Evolutionary conservation across 2,113 vertebrate species (phyloP), one percentile per base, ranked within the genome.

Genomic region (Nycticorax nycticorax): DNA sequence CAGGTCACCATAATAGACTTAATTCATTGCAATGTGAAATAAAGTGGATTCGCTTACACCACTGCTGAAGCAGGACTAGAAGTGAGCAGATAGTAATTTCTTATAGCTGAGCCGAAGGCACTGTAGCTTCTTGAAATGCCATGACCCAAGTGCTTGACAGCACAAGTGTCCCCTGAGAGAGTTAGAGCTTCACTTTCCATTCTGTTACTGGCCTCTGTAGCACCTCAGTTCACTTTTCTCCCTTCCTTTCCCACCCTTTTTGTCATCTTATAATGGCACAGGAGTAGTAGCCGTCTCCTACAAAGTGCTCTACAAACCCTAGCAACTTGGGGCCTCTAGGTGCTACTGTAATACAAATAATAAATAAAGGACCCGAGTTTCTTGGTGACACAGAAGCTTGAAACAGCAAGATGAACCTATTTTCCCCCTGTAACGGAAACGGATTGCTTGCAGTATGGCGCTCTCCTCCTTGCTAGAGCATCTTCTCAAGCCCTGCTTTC

Each of bases 271-370:
- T 1, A 32, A 22, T 2, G 10, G 32, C 3, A 33, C 1, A 59
- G 39, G 23, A 73, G 59, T 5, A 60, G 50, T 26, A 53, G 27
- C n/a, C 8, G 1, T 56, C 43, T 87, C 80, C 89, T 79, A 76
- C 47, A 26, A 60, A 76, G n/a, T 28, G 19, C 41, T 86, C 90
- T 28, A 57, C 76, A 93, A 87, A 92, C n/a, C 52, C 76, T 92
- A 45, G 64, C 91, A 95, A 71, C 52, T 4, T 47, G 68, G 90
- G 85, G 67, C 92, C 89, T 96, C 92, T 93, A 95, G 83, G 69
- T 96, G 69, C 83, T 93, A 92, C 91, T 87, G 76, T 68, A 87
- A 93, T 78, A 91, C 93, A 95, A 84, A 93, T 63, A 95, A 94
- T 87, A 92, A 92, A 93, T 72, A 86, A 80, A 91, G 35, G 60